Percentiles rank a stretch among this genome's conserved stretches.
Conservation (phyloP, 2,888 invertebrate species). For the Gerris lacustris region DNA sequence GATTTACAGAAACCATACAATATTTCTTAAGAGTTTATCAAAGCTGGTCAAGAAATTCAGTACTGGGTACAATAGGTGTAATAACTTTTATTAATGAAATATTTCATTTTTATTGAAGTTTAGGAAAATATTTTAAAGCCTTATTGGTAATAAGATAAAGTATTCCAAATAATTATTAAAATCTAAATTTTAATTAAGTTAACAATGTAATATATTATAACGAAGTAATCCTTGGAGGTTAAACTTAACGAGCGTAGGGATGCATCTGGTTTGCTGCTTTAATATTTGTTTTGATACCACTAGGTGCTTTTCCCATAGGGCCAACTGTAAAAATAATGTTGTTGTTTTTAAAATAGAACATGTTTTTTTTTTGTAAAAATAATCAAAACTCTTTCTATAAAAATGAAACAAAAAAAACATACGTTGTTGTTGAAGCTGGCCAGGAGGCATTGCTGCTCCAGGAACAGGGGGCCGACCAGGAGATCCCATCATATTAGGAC, state of each 20-base stretch:
- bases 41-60: no score
- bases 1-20: no score
- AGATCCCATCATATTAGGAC: constrained; percentile 42
- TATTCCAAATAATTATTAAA: no score
- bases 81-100: no score
- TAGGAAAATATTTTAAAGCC: no score
- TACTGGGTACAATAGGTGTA: no score
- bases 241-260: constrained; percentile 57
- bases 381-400: not conserved
- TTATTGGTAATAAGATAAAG: no score
- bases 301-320: constrained; percentile 71
- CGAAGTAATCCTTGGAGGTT: not conserved
- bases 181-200: no score
- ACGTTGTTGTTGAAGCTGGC: constrained; percentile 24
- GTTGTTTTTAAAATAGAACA: not conserved
- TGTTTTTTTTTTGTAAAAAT: not conserved
- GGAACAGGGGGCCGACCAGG: constrained; percentile 37
- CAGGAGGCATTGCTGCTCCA: constrained; percentile 19
- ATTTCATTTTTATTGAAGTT: no score
- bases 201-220: not conserved
- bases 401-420: constrained; percentile 9
- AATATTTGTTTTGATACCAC: constrained; percentile 83
- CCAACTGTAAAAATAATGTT: constrained; percentile 33
- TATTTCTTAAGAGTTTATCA: no score
- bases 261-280: constrained; percentile 82